Percentiles rank a stretch among this genome's conserved stretches.
Conservation (phyloP, 2,797 vertebrate genomes). For the Tokudaia muenninki region DNA sequence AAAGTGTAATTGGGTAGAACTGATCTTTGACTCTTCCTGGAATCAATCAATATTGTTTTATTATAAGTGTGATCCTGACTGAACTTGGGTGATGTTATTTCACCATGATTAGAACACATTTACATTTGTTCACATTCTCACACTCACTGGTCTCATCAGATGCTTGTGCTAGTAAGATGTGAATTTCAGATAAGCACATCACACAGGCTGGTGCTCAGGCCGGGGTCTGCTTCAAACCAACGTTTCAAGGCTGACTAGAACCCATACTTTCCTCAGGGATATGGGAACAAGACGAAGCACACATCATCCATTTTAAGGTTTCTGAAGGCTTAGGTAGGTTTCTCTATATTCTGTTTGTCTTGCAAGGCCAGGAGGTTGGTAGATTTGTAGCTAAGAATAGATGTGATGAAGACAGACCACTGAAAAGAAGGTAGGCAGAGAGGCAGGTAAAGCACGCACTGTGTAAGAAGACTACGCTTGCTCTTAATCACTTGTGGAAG, state of each 20-base stretch:
- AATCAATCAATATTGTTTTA: constrained; percentile 81
- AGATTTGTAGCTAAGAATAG: fast-evolving
- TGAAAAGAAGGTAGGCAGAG: not conserved
- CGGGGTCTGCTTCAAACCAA: not conserved
- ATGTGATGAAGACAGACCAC: too few species aligned
- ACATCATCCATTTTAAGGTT: not conserved
- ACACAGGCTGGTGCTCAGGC: not conserved
- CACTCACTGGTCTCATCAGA: not conserved
- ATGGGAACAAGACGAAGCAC: not conserved
- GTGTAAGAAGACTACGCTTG: not conserved
- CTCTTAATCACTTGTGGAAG: not conserved
- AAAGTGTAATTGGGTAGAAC: constrained; percentile 80
- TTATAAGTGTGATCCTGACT: constrained; percentile 50
- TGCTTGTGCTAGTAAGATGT: not conserved
- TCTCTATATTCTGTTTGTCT: not conserved
- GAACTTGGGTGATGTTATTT: not conserved
- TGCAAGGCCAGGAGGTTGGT: too few species aligned
- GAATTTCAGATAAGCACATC: constrained; percentile 48
- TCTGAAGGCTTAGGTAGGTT: not conserved
- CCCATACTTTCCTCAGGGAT: constrained; percentile 3
- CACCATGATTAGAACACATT: constrained; percentile 9
- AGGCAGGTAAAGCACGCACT: not conserved
- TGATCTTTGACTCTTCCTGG: constrained; percentile 80
- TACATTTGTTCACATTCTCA: not conserved
- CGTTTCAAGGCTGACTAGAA: not conserved